Base-by-base conservation (phyloP, 2,797 vertebrate species). In the Passerculus sandwichensis region DNA sequence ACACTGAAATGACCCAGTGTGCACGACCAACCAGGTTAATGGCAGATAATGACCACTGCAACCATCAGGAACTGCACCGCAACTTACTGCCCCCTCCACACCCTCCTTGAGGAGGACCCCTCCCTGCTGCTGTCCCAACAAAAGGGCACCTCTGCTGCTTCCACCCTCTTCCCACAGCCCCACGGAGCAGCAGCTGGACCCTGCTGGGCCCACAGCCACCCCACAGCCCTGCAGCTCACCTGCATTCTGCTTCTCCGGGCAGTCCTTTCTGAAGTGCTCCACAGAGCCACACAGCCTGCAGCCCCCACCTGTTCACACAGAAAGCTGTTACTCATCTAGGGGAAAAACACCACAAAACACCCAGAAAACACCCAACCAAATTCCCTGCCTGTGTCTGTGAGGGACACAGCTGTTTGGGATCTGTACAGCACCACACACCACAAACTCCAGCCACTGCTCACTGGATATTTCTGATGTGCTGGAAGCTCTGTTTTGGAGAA, bases 261-360 rank as follows among this genome's bases (percentile, higher is more conserved):
- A 99, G 77, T 99, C 99, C 94, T 99, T 99, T 96, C 98, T 98
- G 91, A 99, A 99, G 96, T 99, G 99, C 85, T 99, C 98, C 88
- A 99, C 99, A 18, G 99, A 99, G 15, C 99, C 99, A 96, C 99
- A 99, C 48, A 99, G 97, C 16, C 97, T 98, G 95, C 99, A 99
- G 93, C 98, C 92, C 4, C 99, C 99, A 65, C 99, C 99, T 99
- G 91, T 66, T 47, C 59, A 93, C 57, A 91, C 13, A 97, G 36
- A 23, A 81, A 73, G 22, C 0, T 70, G 44, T 94, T 59, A 79
- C 11, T 53, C 34, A 34, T 27, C 36, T 16, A 9, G 29, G 7
- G 19, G 44, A 15, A 15, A 48, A 38, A 36, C 15, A 70, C 6
- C 10, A 51, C 9, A 3, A 21, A 30, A 26, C 12, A 42, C 23